These are phyloP conservation scores for Rhagoletis zephyria DNA, from an alignment of 1,140 invertebrate species.

Conservation along the genomic window DNA sequence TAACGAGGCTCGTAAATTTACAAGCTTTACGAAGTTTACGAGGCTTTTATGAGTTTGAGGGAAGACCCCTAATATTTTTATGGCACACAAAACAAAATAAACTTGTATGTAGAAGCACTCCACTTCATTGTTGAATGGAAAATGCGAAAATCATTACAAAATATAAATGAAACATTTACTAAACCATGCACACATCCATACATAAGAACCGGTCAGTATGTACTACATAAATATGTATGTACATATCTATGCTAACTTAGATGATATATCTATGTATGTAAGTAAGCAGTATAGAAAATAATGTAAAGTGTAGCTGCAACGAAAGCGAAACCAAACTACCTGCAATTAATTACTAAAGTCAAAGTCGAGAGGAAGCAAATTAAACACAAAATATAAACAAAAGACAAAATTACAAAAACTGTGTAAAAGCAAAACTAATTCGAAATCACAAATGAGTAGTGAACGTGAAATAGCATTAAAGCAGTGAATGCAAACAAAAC, in stretches of 20 bases:
- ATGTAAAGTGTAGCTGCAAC: neutral
- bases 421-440: neutral
- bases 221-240: too few species aligned
- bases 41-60: too few species aligned
- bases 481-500: neutral
- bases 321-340: neutral
- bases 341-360: neutral
- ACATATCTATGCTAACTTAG: too few species aligned
- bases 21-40: too few species aligned
- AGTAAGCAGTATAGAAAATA: neutral
- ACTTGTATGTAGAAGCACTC: too few species aligned
- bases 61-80: too few species aligned
- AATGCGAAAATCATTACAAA: too few species aligned
- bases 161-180: too few species aligned
- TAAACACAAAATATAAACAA: constrained; percentile 10
- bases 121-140: too few species aligned
- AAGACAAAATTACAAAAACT: neutral
- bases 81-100: too few species aligned
- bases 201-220: too few species aligned
- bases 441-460: neutral
- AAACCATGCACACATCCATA: neutral
- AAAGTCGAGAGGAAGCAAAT: neutral
- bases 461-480: neutral
- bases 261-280: neutral
- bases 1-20: too few species aligned